Percentiles rank a stretch among this genome's conserved stretches.
Evolutionary conservation across 1,140 invertebrate genomes (phyloP).

Genomic region (Anoplophora glabripennis): DNA sequence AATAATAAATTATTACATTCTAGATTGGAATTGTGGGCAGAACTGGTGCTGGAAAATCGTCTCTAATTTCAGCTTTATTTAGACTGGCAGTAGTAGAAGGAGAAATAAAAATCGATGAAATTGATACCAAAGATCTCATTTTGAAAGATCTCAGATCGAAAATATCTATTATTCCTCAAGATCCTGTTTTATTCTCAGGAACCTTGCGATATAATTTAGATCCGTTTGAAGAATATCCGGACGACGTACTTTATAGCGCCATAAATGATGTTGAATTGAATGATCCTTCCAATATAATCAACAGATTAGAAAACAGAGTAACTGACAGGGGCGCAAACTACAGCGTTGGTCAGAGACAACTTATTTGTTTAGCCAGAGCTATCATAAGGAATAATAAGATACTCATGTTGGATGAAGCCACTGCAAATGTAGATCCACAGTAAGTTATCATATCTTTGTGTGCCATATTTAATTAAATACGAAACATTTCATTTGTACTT

Average conservation of each 20-base stretch:
- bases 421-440: slow-evolving; percentile 58
- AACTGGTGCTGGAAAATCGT: slow-evolving; percentile 84
- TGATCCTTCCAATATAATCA: slow-evolving; percentile 48
- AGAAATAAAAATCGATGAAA: slow-evolving; percentile 68
- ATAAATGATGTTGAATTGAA: slow-evolving; percentile 60
- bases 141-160: slow-evolving; percentile 67
- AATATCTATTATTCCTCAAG: slow-evolving; percentile 83
- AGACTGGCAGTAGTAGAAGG: slow-evolving; percentile 64
- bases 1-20: too few relatives aligned
- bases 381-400: slow-evolving; percentile 70
- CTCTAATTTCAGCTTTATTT: slow-evolving; percentile 72
- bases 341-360: slow-evolving; percentile 71
- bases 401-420: slow-evolving; percentile 59
- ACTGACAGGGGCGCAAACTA: slow-evolving; percentile 65
- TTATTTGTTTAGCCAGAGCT: slow-evolving; percentile 68
- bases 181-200: slow-evolving; percentile 78
- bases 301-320: slow-evolving; percentile 56
- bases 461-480: background rate
- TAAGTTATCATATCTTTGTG: slow-evolving; percentile 44
- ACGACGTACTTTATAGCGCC: slow-evolving; percentile 63
- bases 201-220: slow-evolving; percentile 80
- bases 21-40: slow-evolving; percentile 66
- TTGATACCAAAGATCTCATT: slow-evolving; percentile 62
- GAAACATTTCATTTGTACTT: background rate
- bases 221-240: slow-evolving; percentile 71